Evolutionary conservation across 2,888 invertebrate genomes (phyloP), one percentile per base, ranked within the genome.

Genomic region (Galeopsomyia nigrocyanea): DNA sequence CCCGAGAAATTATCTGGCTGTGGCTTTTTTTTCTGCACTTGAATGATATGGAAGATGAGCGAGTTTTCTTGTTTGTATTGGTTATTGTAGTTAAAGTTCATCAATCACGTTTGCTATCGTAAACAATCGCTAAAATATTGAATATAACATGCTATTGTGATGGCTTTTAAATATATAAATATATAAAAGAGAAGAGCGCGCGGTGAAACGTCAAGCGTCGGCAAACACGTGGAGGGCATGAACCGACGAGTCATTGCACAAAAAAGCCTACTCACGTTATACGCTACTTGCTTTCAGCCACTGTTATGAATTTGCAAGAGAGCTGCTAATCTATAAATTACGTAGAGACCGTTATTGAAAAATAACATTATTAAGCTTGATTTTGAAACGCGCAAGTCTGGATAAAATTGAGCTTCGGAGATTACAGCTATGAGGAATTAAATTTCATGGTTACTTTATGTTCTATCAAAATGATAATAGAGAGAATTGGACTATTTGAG

Each of bases 191-290:
- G 64, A 64, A 49, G 57, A 68, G 31, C 49, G 50, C 19, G 53
- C 14, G 5, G 77, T 75, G 75, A 76, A 75, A 68, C 78, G 79
- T 78, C 80, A 79, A 77, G 79, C 78, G 80, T 81, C 80, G 81
- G 81, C 79, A 79, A 78, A 75, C 78, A 79, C 78, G 78, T 73
- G 77, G 75, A 79, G 81, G 78, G 79, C 80, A 81, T 78, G 79
- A 84, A 85, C 78, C 78, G 85, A 81, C 81, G 76, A 83, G 84
- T 86, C 86, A 86, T 84, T 83, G 50, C 39, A 79, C 78, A 81
- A 81, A 82, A 85, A 82, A 85, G 84, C 83, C 83, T 77, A 84
- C 84, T 86, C 86, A 85, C 82, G 83, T 82, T 84, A 83, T 83
- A 82, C 81, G 68, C 78, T 76, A 76, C 78, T 76, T 77, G 79